Percentiles rank a stretch among this genome's conserved stretches.
phyloP scores from a whole-genome alignment of 2,113 vertebrate genomes.

The Ranitomeya imitator region DNA sequence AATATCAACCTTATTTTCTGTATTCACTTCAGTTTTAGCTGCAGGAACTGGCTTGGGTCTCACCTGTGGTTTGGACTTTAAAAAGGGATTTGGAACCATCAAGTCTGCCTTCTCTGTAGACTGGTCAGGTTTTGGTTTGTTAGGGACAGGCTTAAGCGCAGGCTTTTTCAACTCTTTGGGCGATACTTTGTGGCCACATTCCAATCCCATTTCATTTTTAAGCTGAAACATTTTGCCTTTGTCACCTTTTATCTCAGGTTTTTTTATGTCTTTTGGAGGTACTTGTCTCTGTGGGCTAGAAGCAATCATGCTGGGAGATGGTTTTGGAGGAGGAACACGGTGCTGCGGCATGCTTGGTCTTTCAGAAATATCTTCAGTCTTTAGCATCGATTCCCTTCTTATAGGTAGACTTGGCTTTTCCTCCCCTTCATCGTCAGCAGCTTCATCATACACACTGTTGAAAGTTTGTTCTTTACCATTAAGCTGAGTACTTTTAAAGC shows the following conservation, averaged over 20 bases:
- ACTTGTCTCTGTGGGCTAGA: constrained; percentile 79
- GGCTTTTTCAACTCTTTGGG: constrained; percentile 95
- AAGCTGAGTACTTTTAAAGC: constrained; percentile 63
- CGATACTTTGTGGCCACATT: constrained; percentile 91
- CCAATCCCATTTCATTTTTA: constrained; percentile 94
- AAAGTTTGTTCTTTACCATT: constrained; percentile 64
- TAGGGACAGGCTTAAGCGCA: constrained; percentile 89
- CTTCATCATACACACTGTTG: constrained; percentile 75
- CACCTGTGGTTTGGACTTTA: constrained; percentile 87
- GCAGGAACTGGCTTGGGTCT: constrained; percentile 85
- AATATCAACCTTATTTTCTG: constrained; percentile 87
- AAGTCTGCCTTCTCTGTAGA: constrained; percentile 82
- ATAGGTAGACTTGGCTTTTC: constrained; percentile 94
- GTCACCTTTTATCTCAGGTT: constrained; percentile 82
- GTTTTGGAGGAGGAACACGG: constrained; percentile 84
- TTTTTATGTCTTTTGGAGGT: constrained; percentile 76
- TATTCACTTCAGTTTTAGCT: constrained; percentile 76
- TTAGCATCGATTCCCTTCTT: constrained; percentile 92
- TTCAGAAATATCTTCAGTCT: constrained; percentile 85
- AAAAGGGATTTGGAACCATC: constrained; percentile 72
- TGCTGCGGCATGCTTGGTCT: constrained; percentile 76
- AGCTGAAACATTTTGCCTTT: constrained; percentile 87
- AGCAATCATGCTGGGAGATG: constrained; percentile 83
- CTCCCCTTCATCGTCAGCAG: constrained; percentile 70
- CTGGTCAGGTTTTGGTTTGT: constrained; percentile 79